A percentile compares a stretch with the other conserved stretches of the same genome.
These are phyloP conservation scores for Campoletis sonorensis DNA, from an alignment of 1,140 invertebrate genomes.

Conservation along the genomic window DNA sequence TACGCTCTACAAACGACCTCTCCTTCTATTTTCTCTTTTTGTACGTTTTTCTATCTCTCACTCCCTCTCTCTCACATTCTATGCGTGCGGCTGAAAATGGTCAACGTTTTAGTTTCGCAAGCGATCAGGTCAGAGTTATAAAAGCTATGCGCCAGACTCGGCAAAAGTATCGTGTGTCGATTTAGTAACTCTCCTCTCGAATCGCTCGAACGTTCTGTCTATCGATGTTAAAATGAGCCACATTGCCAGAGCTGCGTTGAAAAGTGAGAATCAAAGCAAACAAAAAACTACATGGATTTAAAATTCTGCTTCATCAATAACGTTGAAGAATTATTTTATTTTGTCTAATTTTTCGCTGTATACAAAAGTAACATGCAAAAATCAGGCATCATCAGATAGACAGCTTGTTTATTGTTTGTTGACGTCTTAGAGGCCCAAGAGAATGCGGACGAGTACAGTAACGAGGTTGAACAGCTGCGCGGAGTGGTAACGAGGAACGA, in stretches of 20 bases:
- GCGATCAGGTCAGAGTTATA: neutral
- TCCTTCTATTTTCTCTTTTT: neutral
- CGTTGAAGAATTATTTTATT: too few species aligned
- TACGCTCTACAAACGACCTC: too few species aligned
- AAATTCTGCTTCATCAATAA: too few species aligned
- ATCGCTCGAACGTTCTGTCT: conserved; percentile 17
- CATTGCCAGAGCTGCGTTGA: conserved; percentile 40
- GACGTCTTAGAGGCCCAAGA: conserved; percentile 82
- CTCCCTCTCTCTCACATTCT: too few species aligned
- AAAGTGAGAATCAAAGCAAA: conserved; percentile 41
- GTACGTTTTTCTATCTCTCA: neutral
- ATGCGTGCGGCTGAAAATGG: neutral
- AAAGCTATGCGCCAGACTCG: neutral
- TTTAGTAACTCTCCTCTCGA: conserved; percentile 2
- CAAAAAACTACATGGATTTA: neutral
- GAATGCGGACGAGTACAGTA: conserved; percentile 86
- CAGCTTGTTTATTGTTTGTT: conserved; percentile 44
- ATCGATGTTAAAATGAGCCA: conserved; percentile 44
- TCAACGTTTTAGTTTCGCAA: conserved; percentile 20
- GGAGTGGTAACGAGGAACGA: conserved; percentile 85
- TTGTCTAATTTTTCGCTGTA: too few species aligned
- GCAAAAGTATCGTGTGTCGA: conserved; percentile 31
- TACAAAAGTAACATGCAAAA: too few species aligned
- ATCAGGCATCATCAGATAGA: too few species aligned
- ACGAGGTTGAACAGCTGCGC: conserved; percentile 87